These are phyloP conservation scores for Emydocephalus ijimae DNA, from an alignment of 2,113 vertebrate species.

Conservation along the genomic window DNA sequence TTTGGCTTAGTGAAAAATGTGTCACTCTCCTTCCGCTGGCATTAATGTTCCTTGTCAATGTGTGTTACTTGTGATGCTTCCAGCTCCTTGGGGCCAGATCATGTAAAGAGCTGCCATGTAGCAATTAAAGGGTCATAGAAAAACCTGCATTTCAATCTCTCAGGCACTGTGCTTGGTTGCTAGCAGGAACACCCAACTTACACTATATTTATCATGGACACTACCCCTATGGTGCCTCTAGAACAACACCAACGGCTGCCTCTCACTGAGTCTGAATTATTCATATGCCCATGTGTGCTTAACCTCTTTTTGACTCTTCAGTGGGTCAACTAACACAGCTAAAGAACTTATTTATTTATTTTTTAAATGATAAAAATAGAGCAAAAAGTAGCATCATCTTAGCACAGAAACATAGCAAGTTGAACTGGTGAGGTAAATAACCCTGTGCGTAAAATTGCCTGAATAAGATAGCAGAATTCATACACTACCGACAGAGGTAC, in stretches of 20 bases:
- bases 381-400: background rate
- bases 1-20: background rate
- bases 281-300: background rate
- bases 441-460: background rate
- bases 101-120: constrained; percentile 2
- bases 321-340: background rate
- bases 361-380: background rate
- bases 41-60: background rate
- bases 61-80: background rate
- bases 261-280: background rate
- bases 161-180: background rate
- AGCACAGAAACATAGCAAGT: background rate
- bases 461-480: background rate
- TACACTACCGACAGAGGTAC: background rate
- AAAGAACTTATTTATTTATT: background rate
- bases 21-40: background rate
- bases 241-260: background rate
- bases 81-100: background rate
- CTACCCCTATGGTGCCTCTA: background rate
- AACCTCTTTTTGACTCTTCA: background rate
- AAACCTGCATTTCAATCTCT: background rate
- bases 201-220: background rate
- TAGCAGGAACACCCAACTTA: background rate
- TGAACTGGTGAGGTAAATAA: background rate
- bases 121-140: background rate